Conservation (phyloP, 2,888 invertebrate genomes). For the Nephrocerus scutellatus region DNA sequence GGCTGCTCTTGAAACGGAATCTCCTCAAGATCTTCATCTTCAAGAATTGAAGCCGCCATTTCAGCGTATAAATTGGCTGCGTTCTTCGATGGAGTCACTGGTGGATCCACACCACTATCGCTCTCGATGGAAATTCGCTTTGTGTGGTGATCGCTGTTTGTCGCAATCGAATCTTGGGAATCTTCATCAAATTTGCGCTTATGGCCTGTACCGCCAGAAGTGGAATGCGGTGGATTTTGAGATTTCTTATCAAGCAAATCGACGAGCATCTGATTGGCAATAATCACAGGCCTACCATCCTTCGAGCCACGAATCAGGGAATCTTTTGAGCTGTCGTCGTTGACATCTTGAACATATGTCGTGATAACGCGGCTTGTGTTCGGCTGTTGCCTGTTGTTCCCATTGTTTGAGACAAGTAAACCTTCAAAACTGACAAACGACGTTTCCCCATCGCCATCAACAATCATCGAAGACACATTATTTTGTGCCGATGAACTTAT, state of each 20-base stretch:
- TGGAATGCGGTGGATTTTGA: slow-evolving; percentile 47
- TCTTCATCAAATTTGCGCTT: slow-evolving; percentile 34
- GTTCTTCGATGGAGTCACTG: slow-evolving; percentile 58
- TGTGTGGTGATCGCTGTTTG: no score
- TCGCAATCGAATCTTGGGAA: slow-evolving; percentile 17
- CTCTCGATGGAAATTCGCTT: slow-evolving; percentile 21
- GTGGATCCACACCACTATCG: slow-evolving; percentile 27
- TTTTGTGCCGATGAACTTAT: slow-evolving; percentile 40
- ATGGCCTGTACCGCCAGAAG: no score
- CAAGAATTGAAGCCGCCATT: slow-evolving; percentile 74
- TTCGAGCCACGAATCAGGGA: slow-evolving; percentile 28
- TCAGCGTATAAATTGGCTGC: slow-evolving; percentile 82
- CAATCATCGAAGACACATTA: slow-evolving; percentile 45
- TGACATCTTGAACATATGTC: slow-evolving; percentile 40
- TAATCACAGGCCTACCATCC: slow-evolving; percentile 35
- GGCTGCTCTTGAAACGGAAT: slow-evolving; percentile 31
- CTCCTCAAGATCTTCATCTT: slow-evolving; percentile 63
- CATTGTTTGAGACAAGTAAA: slow-evolving; percentile 52
- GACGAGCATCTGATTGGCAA: slow-evolving; percentile 68
- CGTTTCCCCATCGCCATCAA: slow-evolving; percentile 55
- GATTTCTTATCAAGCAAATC: slow-evolving; percentile 74
- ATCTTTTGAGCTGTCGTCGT: slow-evolving; percentile 54
- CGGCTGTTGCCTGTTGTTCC: no score
- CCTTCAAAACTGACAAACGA: slow-evolving; percentile 60
- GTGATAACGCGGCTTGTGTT: slow-evolving; percentile 39